These are phyloP conservation scores for Ylistrum balloti DNA, from an alignment of 1,140 invertebrate species.

Conservation along the genomic window DNA sequence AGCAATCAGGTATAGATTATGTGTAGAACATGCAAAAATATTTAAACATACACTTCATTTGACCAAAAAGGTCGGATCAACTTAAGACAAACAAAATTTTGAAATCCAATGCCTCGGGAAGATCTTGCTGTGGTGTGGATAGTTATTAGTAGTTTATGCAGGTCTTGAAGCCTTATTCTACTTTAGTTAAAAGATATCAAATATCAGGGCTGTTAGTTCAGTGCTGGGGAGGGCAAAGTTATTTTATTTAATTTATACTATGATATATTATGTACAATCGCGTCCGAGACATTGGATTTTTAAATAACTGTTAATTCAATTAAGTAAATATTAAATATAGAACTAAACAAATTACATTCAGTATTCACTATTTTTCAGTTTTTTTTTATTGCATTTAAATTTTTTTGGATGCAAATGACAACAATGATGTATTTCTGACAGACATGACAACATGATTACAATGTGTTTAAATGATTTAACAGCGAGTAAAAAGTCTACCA, in stretches of 20 bases:
- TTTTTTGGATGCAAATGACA: constrained; percentile 16
- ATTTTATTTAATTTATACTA: not conserved
- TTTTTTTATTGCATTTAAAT: not conserved
- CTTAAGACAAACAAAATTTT: not conserved
- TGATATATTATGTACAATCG: not conserved
- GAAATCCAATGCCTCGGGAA: constrained; percentile 35
- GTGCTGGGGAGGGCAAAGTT: not conserved
- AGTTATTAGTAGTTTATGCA: not conserved
- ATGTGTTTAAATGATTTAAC: constrained; percentile 20
- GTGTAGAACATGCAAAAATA: constrained; percentile 21
- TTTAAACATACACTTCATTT: not conserved
- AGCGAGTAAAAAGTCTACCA: constrained; percentile 13
- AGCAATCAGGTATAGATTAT: not conserved
- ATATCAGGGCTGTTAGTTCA: constrained; percentile 24
- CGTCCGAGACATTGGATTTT: constrained; percentile 37
- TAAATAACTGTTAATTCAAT: not conserved
- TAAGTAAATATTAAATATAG: not conserved
- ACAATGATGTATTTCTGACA: not conserved
- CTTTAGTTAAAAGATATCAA: not conserved
- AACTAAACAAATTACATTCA: constrained; percentile 15
- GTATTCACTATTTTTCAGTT: not conserved
- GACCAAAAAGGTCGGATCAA: constrained; percentile 18
- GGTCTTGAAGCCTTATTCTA: not conserved
- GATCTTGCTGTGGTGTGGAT: not conserved
- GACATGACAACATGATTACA: constrained; percentile 24